Evolutionary conservation across 2,113 vertebrate species (phyloP).

Genomic region (Bujurquina vittata): DNA sequence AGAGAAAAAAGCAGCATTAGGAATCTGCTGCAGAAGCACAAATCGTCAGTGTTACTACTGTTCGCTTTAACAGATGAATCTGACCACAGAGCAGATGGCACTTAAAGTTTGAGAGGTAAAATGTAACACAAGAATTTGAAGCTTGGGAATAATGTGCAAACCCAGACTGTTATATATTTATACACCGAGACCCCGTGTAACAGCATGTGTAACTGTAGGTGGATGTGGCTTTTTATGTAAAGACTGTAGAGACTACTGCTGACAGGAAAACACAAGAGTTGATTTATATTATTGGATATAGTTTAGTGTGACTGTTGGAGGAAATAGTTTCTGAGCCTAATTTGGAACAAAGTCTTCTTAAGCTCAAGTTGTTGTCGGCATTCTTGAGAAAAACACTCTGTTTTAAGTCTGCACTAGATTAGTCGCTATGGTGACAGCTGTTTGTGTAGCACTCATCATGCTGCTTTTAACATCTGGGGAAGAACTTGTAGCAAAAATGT

Average conservation of each 20-base stretch:
- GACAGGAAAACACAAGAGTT: not conserved
- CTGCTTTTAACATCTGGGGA: slow-evolving; percentile 31
- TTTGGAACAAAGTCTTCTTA: not conserved
- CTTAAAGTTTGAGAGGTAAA: slow-evolving; percentile 28
- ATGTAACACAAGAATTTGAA: slow-evolving; percentile 43
- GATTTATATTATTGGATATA: not conserved
- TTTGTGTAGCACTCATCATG: slow-evolving; percentile 38
- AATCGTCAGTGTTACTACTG: slow-evolving; percentile 40
- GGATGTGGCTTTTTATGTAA: not conserved
- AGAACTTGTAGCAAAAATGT: slow-evolving; percentile 19
- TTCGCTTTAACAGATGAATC: slow-evolving; percentile 15
- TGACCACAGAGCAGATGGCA: slow-evolving; percentile 35
- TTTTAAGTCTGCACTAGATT: slow-evolving; percentile 30
- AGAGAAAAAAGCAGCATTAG: not conserved
- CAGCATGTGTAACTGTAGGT: not conserved
- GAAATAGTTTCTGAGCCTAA: slow-evolving; percentile 18
- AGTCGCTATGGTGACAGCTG: slow-evolving; percentile 42
- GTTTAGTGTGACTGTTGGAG: not conserved
- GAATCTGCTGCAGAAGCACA: slow-evolving; percentile 33
- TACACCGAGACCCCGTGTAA: slow-evolving; percentile 3
- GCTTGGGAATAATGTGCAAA: slow-evolving; percentile 28
- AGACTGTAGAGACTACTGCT: not conserved
- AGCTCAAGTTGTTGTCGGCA: not conserved
- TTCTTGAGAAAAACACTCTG: not conserved
- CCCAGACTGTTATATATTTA: slow-evolving; percentile 14